Conservation (phyloP, 2,113 vertebrate genomes). For the Nycticryphes semicollaris region DNA sequence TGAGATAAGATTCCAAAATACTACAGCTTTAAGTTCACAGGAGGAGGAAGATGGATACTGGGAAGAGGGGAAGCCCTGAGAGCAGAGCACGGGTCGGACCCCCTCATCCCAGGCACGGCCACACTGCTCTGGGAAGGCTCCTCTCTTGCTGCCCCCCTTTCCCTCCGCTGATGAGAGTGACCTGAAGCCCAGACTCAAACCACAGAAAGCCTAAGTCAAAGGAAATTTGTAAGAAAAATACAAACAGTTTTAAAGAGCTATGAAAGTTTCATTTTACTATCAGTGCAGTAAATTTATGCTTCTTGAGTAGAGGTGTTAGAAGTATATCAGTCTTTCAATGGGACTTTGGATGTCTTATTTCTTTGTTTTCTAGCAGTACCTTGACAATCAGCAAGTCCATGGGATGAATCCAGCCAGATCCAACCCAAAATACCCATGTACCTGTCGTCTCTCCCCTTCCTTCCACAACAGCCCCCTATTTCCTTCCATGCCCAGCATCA, state of each 20-base stretch:
- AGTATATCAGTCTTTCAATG: neutral
- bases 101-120: neutral
- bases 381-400: neutral
- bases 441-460: neutral
- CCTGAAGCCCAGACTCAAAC: neutral
- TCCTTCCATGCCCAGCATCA: neutral
- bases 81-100: neutral
- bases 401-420: neutral
- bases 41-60: neutral
- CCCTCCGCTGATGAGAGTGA: neutral
- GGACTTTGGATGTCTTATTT: neutral
- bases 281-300: neutral
- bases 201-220: neutral
- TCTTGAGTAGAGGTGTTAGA: neutral
- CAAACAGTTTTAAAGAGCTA: neutral
- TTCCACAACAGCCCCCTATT: neutral
- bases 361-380: neutral
- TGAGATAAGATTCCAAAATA: neutral
- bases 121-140: neutral
- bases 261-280: neutral
- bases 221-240: neutral
- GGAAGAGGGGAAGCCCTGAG: neutral
- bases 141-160: rapidly evolving
- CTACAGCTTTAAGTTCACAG: neutral
- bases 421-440: neutral